Base-by-base conservation (phyloP, 2,888 invertebrate genomes). In the Buathra laborator region DNA sequence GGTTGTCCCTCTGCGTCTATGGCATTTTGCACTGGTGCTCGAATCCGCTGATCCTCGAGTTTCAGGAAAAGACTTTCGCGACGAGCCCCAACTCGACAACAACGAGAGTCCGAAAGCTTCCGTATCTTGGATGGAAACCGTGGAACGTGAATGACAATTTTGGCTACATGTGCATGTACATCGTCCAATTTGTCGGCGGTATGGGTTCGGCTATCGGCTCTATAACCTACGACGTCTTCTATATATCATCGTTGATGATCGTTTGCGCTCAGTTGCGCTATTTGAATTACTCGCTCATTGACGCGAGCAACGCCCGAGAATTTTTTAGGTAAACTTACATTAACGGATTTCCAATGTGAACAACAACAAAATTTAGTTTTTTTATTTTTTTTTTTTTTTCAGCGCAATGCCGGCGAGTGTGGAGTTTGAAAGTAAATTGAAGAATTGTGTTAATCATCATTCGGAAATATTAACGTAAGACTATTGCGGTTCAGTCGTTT, bases 1-100 rank as follows among this genome's bases (percentile, higher is more conserved):
- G 90, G 89, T 37, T 81, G 3, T 71, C 72, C 29, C 14, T 87
- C 16, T 86, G 85, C 43, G 48, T 86, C 29, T 89, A 86, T 12
- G 90, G 90, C 0, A 71, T 87, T 32, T 9, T 85, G 5, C 90
- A 90, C 72, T 91, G 90, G 89, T 88, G 89, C 67, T 53, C 81
- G 24, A 88, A 89, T 86, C 89, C 91, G 16, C 51, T 89, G 6
- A 46, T 89, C 29, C 80, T 86, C 37, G 86, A 88, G 56, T 53
- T 81, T 5, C 83, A 19, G n/a, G 64, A 88, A 51, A 75, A 77
- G 14, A 43, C 66, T 44, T 70, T 80, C 12, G 37, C 76, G 14
- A 37, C 9, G 46, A 3, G n/a, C 48, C 14, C 44, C 0, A 85
- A 85, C 44, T 67, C 10, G 7, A 85, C 82, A 16, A 29, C 0